Conservation (phyloP, 2,797 vertebrate genomes). For the Acrocephalus scirpaceus region DNA sequence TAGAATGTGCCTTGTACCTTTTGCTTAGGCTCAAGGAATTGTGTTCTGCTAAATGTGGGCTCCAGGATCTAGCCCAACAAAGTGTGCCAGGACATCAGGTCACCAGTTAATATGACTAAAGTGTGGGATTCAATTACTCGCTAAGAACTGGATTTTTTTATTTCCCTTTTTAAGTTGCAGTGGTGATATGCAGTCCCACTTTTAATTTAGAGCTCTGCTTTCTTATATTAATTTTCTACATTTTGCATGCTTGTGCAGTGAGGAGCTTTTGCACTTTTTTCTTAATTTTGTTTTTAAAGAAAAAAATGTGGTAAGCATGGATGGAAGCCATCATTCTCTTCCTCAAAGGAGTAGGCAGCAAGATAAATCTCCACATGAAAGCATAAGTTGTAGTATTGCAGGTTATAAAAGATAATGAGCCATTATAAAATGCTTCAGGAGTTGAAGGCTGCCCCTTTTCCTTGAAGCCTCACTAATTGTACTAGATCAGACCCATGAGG, state of each 20-base stretch:
- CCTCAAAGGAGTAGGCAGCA: neutral
- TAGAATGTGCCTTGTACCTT: neutral
- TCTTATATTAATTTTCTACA: neutral
- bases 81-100: neutral
- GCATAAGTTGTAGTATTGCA: neutral
- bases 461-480: neutral
- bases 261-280: neutral
- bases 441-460: neutral
- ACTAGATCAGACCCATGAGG: neutral
- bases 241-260: neutral
- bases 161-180: neutral
- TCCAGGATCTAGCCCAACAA: neutral
- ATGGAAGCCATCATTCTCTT: neutral
- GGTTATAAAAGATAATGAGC: neutral
- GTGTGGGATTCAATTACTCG: neutral
- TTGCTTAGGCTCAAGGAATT: neutral
- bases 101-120: neutral
- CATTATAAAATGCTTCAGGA: neutral
- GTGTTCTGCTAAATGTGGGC: neutral
- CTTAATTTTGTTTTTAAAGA: neutral
- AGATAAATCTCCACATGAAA: neutral
- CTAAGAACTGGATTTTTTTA: neutral
- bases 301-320: neutral
- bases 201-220: neutral
- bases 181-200: neutral